Evolutionary conservation across 2,113 vertebrate species (phyloP).

Genomic region (Corythornis madagascariensis): DNA sequence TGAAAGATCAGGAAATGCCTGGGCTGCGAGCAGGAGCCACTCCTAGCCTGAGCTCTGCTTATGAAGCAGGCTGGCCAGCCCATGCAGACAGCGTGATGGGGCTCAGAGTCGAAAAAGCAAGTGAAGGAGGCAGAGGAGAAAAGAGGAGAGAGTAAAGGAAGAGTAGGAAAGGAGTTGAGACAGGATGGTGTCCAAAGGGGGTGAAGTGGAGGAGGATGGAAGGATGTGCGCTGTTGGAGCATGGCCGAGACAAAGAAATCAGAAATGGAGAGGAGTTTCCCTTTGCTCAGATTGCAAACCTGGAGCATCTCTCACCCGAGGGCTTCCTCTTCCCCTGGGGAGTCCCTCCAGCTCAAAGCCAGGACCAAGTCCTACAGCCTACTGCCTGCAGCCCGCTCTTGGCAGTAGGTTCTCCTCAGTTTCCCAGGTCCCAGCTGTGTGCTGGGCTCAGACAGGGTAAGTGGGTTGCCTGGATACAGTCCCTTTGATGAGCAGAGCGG

Average conservation of each 20-base stretch:
- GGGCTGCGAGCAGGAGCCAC: background rate
- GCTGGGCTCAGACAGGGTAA: slow-evolving; percentile 69
- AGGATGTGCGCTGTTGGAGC: background rate
- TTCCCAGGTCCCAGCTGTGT: slow-evolving; percentile 72
- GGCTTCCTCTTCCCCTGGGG: background rate
- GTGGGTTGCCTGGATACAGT: slow-evolving; percentile 76
- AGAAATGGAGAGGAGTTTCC: background rate
- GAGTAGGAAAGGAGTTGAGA: background rate
- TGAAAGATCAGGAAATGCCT: slow-evolving; percentile 29
- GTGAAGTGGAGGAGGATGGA: background rate
- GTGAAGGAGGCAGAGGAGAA: background rate
- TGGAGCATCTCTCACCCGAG: background rate
- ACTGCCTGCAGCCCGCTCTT: background rate
- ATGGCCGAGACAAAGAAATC: background rate
- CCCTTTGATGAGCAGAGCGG: slow-evolving; percentile 63
- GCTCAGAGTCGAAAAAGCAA: background rate
- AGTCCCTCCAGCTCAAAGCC: background rate
- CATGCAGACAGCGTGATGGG: background rate
- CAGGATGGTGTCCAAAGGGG: background rate
- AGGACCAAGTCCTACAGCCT: background rate
- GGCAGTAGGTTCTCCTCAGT: slow-evolving; percentile 42
- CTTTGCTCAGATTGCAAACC: background rate
- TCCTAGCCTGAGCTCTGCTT: background rate
- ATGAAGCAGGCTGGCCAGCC: background rate
- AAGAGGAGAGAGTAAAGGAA: background rate